phyloP scores from a whole-genome alignment of 1,140 invertebrate species.

The Drosophila sucinea region DNA sequence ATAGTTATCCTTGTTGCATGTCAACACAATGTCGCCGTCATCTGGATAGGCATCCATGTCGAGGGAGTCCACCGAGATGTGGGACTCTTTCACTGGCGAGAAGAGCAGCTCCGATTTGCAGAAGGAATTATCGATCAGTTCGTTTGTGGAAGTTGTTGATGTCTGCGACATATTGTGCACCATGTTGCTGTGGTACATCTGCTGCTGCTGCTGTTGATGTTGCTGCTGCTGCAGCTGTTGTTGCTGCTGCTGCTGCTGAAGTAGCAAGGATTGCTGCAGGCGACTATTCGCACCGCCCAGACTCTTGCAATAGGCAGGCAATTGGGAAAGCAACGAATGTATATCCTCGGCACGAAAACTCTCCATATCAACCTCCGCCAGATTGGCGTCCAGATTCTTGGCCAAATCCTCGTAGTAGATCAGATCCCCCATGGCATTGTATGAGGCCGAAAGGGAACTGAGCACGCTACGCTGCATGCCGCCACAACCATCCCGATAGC shows the following conservation, averaged over 20 bases:
- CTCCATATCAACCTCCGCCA: constrained; percentile 97
- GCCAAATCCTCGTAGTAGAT: constrained; percentile 93
- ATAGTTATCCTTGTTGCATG: constrained; percentile 96
- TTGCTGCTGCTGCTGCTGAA: constrained; percentile 76
- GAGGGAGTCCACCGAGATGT: constrained; percentile 94
- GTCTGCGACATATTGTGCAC: constrained; percentile 72
- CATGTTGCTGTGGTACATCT: constrained; percentile 52
- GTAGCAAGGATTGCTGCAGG: constrained; percentile 69
- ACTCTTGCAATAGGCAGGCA: constrained; percentile 87
- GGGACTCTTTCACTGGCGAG: constrained; percentile 94
- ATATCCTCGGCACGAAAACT: constrained; percentile 96
- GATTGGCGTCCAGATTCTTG: constrained; percentile 94
- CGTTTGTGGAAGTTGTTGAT: constrained; percentile 76
- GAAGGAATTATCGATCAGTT: constrained; percentile 86
- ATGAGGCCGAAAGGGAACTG: constrained; percentile 91
- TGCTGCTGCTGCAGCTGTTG: constrained; percentile 60
- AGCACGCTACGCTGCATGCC: constrained; percentile 91
- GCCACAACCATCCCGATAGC: constrained; percentile 91
- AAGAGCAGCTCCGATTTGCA: constrained; percentile 95
- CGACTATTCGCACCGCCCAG: constrained; percentile 71
- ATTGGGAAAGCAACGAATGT: constrained; percentile 90
- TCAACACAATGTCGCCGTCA: constrained; percentile 92
- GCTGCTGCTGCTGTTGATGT: constrained; percentile 54
- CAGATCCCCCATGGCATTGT: constrained; percentile 89
- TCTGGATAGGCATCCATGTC: constrained; percentile 90